These are phyloP conservation scores for Cheilinus undulatus DNA, from an alignment of 2,113 vertebrate species.

Conservation along the genomic window DNA sequence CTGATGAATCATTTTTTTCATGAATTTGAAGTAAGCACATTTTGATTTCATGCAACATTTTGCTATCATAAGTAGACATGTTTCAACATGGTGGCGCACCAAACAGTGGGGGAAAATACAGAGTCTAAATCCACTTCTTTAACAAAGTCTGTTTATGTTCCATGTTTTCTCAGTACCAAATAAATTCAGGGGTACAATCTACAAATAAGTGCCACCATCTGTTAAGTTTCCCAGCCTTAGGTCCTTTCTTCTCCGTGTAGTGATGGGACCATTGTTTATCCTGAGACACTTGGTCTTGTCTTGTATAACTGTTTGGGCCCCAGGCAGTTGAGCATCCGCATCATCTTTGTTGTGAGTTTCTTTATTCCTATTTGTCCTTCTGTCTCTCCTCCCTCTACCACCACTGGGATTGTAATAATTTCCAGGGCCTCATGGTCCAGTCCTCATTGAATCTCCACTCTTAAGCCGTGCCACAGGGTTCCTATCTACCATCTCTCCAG, in stretches of 20 bases:
- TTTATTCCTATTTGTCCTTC: conserved; percentile 34
- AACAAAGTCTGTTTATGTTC: too few species aligned
- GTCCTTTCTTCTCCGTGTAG: conserved; percentile 7
- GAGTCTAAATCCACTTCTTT: too few species aligned
- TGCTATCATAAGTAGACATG: too few species aligned
- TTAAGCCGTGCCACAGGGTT: conserved; percentile 7
- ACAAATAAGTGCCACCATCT: conserved; percentile 45
- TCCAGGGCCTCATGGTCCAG: conserved; percentile 20
- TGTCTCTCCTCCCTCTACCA: conserved; percentile 10
- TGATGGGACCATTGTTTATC: conserved; percentile 40
- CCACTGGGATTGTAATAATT: conserved; percentile 48
- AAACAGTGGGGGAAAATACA: background rate
- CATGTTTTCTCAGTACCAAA: background rate
- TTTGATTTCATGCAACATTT: too few species aligned
- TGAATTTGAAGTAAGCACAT: too few species aligned
- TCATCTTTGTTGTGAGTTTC: conserved; percentile 27
- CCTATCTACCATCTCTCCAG: conserved; percentile 5
- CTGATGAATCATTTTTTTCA: too few species aligned
- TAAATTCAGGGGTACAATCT: conserved; percentile 2
- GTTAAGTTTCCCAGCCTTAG: conserved; percentile 43
- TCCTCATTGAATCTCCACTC: conserved; percentile 30
- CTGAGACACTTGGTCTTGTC: conserved; percentile 38
- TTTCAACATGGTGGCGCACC: too few species aligned
- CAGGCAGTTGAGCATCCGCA: conserved; percentile 35
- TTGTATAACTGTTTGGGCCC: conserved; percentile 36